A percentile compares a stretch with the other conserved stretches of the same genome.
These are phyloP conservation scores for Oegoconia quadripuncta DNA, from an alignment of 2,888 invertebrate species.

Conservation along the genomic window DNA sequence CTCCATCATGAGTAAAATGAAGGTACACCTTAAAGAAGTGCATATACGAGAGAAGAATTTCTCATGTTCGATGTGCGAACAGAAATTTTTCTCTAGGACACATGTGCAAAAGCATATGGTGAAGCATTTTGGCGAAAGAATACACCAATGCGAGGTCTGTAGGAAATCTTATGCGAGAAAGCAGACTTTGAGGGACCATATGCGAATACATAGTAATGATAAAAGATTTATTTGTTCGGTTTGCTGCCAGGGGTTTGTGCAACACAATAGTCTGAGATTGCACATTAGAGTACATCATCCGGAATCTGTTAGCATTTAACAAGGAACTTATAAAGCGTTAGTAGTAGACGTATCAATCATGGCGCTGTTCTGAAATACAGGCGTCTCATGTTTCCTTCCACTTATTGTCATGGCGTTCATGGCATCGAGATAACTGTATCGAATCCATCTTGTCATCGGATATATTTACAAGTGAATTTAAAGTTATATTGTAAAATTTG, in stretches of 20 bases:
- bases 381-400: too few species aligned
- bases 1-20: constrained; percentile 54
- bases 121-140: constrained; percentile 67
- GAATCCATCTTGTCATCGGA: too few species aligned
- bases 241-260: constrained; percentile 50
- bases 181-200: constrained; percentile 57
- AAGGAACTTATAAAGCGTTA: too few species aligned
- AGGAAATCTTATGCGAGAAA: constrained; percentile 68
- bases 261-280: constrained; percentile 46
- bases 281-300: constrained; percentile 53
- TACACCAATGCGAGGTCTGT: constrained; percentile 67
- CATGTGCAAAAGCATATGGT: constrained; percentile 75
- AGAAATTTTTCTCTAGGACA: constrained; percentile 69
- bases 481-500: too few species aligned
- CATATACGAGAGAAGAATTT: constrained; percentile 68
- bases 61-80: constrained; percentile 66
- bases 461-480: too few species aligned
- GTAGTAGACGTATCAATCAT: too few species aligned
- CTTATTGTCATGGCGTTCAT: too few species aligned
- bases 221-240: constrained; percentile 41
- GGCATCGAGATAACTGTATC: too few species aligned
- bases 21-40: constrained; percentile 57
- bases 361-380: too few species aligned
- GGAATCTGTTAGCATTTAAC: constrained; percentile 20
- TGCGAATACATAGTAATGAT: constrained; percentile 54